A percentile compares a stretch with the other conserved stretches of the same genome.
Evolutionary conservation across 2,888 invertebrate species (phyloP).

Genomic region (Pseudanteris insignis): DNA sequence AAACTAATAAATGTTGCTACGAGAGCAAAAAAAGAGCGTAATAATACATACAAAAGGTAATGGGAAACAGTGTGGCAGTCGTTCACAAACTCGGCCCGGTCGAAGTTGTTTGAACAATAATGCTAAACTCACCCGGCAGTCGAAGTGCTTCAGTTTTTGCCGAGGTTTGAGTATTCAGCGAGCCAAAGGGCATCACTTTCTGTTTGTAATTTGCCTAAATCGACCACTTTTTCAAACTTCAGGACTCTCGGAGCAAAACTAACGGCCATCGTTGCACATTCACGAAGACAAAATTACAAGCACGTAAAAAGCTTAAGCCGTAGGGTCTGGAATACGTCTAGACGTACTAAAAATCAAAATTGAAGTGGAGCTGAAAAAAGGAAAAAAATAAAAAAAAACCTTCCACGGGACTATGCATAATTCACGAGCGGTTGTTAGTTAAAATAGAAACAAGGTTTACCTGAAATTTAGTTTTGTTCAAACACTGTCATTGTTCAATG

Average conservation of each 20-base stretch:
- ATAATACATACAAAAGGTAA: constrained; percentile 1
- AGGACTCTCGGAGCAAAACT: background rate
- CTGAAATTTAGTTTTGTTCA: too few species aligned
- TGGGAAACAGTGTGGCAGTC: constrained; percentile 13
- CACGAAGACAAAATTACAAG: too few species aligned
- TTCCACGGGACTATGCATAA: too few species aligned
- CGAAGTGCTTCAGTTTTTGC: constrained; percentile 30
- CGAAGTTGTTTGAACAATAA: constrained; percentile 24
- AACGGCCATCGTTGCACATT: too few species aligned
- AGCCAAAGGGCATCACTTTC: constrained; percentile 24
- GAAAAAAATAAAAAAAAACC: too few species aligned
- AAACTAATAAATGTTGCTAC: background rate
- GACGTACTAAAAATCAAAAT: too few species aligned
- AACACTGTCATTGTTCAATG: too few species aligned
- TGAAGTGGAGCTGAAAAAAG: too few species aligned
- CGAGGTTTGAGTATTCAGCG: constrained; percentile 6
- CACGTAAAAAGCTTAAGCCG: too few species aligned
- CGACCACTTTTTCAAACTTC: constrained; percentile 35
- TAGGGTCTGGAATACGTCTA: too few species aligned
- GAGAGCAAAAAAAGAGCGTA: constrained; percentile 5
- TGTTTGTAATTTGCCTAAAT: constrained; percentile 31
- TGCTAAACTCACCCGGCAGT: constrained; percentile 9
- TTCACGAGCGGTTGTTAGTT: too few species aligned
- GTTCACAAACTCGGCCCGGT: constrained; percentile 4
- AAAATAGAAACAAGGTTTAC: too few species aligned